Conservation (phyloP, 2,888 invertebrate species). For the Zaprionus bogoriensis region DNA sequence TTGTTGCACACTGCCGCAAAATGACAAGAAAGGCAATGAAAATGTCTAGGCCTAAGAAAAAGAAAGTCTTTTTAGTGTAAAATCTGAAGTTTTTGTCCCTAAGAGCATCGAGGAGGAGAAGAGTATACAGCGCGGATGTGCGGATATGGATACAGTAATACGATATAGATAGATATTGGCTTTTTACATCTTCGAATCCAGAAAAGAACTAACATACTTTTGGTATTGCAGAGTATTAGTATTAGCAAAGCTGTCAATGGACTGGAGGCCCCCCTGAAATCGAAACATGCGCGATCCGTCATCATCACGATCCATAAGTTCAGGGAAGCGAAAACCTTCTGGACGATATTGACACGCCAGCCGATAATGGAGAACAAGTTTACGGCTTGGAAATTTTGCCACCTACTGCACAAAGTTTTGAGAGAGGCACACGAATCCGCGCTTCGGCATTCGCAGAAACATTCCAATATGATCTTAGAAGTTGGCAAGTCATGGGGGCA, state of each 20-base stretch:
- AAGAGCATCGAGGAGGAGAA: neutral
- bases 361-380: conserved; percentile 91
- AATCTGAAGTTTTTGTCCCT: no score
- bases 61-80: no score
- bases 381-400: conserved; percentile 99
- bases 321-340: conserved; percentile 95
- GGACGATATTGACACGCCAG: conserved; percentile 86
- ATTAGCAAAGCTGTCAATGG: conserved; percentile 97
- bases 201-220: no score
- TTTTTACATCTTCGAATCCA: no score
- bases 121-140: neutral
- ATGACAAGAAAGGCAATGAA: no score
- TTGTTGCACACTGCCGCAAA: no score
- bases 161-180: no score
- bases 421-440: conserved; percentile 96
- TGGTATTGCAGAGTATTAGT: conserved; percentile 86
- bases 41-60: no score
- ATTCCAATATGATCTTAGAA: conserved; percentile 91
- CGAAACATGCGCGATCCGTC: conserved; percentile 98
- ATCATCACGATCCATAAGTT: conserved; percentile 98
- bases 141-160: neutral
- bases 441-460: conserved; percentile 92
- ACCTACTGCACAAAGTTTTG: conserved; percentile 97
- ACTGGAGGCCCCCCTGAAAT: conserved; percentile 96
- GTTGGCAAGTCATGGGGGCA: conserved; percentile 97